phyloP scores from a whole-genome alignment of 1,140 invertebrate species.

The Drosophila sp. region DNA sequence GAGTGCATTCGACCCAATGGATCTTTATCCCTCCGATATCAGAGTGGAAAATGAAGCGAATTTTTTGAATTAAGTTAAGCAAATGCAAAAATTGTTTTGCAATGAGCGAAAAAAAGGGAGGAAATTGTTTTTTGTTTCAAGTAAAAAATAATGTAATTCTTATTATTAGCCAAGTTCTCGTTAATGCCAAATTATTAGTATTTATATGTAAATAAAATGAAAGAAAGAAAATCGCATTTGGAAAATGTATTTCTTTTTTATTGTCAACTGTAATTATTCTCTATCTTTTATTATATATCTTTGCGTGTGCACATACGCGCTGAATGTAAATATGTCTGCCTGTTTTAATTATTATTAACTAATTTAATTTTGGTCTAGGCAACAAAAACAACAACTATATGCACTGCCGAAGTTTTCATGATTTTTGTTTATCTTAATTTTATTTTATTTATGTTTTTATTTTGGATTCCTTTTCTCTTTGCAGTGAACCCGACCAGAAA shows the following conservation, averaged over 20 bases:
- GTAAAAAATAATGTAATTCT: slow-evolving; percentile 45
- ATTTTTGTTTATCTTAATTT: neutral
- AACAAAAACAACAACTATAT: neutral
- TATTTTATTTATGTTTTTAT: slow-evolving; percentile 61
- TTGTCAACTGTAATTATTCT: slow-evolving; percentile 31
- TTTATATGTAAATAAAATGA: slow-evolving; percentile 44
- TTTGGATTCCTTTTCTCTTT: slow-evolving; percentile 62
- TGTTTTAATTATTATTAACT: slow-evolving; percentile 17
- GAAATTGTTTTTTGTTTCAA: slow-evolving; percentile 42
- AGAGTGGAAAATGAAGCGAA: slow-evolving; percentile 61
- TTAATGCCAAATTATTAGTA: slow-evolving; percentile 63
- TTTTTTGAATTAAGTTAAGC: slow-evolving; percentile 33
- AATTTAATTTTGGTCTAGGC: slow-evolving; percentile 29
- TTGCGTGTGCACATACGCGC: slow-evolving; percentile 13
- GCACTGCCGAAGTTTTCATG: slow-evolving; percentile 12
- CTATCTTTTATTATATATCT: slow-evolving; percentile 15
- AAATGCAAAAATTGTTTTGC: neutral
- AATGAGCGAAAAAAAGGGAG: neutral
- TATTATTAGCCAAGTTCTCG: slow-evolving; percentile 71
- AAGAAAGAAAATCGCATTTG: slow-evolving; percentile 26
- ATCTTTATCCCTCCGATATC: slow-evolving; percentile 54
- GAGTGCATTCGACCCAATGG: slow-evolving; percentile 47
- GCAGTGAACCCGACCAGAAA: slow-evolving; percentile 43
- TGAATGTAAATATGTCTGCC: slow-evolving; percentile 8
- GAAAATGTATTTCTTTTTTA: slow-evolving; percentile 37